These are phyloP conservation scores for Allobates femoralis DNA, from an alignment of 2,797 vertebrate species.

Conservation along the genomic window DNA sequence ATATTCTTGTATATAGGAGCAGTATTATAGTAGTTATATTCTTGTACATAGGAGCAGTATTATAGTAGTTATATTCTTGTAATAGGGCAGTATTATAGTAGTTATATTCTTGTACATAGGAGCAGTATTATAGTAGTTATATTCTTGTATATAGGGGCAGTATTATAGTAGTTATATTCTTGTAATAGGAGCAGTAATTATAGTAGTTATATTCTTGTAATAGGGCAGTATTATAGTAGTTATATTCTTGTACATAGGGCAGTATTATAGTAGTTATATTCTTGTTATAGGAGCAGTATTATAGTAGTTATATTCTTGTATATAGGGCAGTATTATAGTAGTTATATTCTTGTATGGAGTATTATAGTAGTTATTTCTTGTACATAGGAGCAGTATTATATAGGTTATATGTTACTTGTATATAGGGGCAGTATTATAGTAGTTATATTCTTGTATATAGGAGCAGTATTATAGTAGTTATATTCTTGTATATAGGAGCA, in stretches of 20 bases:
- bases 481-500: no score
- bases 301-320: constrained; percentile 8
- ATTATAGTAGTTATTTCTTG: not conserved
- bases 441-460: not conserved
- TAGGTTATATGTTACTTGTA: not conserved
- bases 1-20: not conserved
- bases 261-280: constrained; percentile 8
- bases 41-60: no score
- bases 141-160: no score
- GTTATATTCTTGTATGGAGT: constrained; percentile 6
- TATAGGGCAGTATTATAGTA: not conserved
- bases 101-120: no score
- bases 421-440: not conserved
- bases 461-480: no score
- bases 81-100: no score
- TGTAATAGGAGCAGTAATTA: not conserved
- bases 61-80: no score
- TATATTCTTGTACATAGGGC: not conserved
- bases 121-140: no score
- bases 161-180: not conserved
- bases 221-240: not conserved
- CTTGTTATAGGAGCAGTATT: not conserved
- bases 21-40: no score
- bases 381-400: not conserved
- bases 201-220: not conserved